These are phyloP conservation scores for Ciconia stormi DNA, from an alignment of 2,113 vertebrate species.

Conservation along the genomic window DNA sequence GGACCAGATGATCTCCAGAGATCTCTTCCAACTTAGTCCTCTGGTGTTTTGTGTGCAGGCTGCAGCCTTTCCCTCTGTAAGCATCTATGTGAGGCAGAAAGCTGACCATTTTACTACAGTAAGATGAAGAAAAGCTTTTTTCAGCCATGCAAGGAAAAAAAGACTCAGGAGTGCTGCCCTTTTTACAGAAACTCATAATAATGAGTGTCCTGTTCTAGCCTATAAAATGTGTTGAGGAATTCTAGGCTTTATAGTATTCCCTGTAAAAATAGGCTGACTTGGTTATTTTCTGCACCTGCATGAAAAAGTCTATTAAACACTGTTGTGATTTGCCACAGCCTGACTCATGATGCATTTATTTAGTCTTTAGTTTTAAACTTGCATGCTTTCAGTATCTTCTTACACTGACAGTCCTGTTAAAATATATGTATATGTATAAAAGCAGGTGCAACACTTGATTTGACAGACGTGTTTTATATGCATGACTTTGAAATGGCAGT, in stretches of 20 bases:
- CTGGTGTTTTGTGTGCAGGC: background rate
- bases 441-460: background rate
- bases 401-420: background rate
- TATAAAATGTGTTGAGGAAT: background rate
- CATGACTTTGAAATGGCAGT: background rate
- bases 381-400: background rate
- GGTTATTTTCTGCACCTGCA: background rate
- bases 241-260: background rate
- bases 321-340: background rate
- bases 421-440: background rate
- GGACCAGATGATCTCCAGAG: background rate
- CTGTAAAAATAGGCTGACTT: background rate
- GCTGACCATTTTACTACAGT: background rate
- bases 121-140: background rate
- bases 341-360: background rate
- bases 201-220: background rate
- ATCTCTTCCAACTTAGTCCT: background rate
- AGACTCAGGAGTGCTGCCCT: background rate
- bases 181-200: background rate
- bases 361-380: background rate
- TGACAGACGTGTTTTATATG: background rate
- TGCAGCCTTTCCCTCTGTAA: background rate
- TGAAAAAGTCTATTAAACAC: background rate
- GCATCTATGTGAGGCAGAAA: background rate
- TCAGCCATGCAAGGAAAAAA: background rate